Percentiles rank a stretch among this genome's conserved stretches.
Evolutionary conservation across 2,113 vertebrate genomes (phyloP).

Genomic region (Picathartes gymnocephalus): DNA sequence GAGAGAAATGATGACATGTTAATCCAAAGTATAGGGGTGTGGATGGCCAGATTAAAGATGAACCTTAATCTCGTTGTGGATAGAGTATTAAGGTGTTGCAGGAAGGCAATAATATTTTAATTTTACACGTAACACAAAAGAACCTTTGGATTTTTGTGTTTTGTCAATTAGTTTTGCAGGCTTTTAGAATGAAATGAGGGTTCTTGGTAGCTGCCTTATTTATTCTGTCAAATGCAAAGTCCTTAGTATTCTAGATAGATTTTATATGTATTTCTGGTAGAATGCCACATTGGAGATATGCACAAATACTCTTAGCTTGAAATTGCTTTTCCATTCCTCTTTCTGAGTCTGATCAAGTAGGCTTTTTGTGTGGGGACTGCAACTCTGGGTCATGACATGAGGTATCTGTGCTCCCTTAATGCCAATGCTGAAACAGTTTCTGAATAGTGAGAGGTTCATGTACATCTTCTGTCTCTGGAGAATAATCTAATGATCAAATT

Average conservation of each 20-base stretch:
- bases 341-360: background rate
- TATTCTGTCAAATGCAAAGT: background rate
- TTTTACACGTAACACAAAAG: background rate
- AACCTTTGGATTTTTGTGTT: fast-evolving
- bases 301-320: background rate
- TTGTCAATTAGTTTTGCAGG: background rate
- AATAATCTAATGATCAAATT: background rate
- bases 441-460: background rate
- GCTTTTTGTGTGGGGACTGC: background rate
- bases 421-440: background rate
- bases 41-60: background rate
- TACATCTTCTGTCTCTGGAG: background rate
- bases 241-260: background rate
- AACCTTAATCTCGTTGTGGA: background rate
- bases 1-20: background rate
- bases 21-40: background rate
- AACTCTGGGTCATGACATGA: background rate
- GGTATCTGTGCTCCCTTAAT: background rate
- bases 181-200: background rate
- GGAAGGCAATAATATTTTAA: background rate
- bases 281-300: background rate
- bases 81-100: background rate
- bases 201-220: background rate
- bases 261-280: background rate
- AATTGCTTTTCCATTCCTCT: background rate